These are phyloP conservation scores for Leptestheria dahalacensis DNA, from an alignment of 1,140 invertebrate species.

Conservation along the genomic window DNA sequence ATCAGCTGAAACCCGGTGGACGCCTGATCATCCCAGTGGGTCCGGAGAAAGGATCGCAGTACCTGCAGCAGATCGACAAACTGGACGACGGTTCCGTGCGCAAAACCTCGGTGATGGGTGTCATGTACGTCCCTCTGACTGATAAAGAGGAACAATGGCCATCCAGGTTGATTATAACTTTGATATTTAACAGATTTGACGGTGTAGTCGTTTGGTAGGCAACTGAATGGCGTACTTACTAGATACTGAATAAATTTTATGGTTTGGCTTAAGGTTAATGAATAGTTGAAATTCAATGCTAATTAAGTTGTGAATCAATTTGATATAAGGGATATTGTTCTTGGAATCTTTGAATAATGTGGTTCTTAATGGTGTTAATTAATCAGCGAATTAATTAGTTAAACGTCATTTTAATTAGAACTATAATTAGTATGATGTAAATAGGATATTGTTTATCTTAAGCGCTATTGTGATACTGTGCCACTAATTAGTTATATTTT, in stretches of 20 bases:
- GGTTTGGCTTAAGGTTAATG: too few relatives aligned
- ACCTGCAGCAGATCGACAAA: conserved; percentile 80
- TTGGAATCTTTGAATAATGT: too few relatives aligned
- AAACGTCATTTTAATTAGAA: too few relatives aligned
- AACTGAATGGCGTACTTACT: not conserved
- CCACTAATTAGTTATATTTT: too few relatives aligned
- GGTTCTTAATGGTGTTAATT: too few relatives aligned
- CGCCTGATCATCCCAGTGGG: conserved; percentile 85
- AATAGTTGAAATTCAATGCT: too few relatives aligned
- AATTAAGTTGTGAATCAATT: too few relatives aligned
- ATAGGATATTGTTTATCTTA: too few relatives aligned
- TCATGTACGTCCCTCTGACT: conserved; percentile 92
- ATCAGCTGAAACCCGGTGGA: conserved; percentile 65
- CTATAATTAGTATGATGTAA: too few relatives aligned
- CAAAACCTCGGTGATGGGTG: conserved; percentile 76
- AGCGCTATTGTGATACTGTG: too few relatives aligned
- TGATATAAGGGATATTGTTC: too few relatives aligned
- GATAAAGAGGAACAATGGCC: conserved; percentile 61
- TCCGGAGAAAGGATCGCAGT: conserved; percentile 59
- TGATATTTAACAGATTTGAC: not conserved
- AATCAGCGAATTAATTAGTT: too few relatives aligned
- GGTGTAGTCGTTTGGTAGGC: not conserved
- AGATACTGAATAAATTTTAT: not conserved
- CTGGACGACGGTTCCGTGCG: conserved; percentile 55
- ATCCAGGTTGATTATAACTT: conserved; percentile 25